Evolutionary conservation across 2,797 vertebrate species (phyloP).

Genomic region (Argyrosomus regius): DNA sequence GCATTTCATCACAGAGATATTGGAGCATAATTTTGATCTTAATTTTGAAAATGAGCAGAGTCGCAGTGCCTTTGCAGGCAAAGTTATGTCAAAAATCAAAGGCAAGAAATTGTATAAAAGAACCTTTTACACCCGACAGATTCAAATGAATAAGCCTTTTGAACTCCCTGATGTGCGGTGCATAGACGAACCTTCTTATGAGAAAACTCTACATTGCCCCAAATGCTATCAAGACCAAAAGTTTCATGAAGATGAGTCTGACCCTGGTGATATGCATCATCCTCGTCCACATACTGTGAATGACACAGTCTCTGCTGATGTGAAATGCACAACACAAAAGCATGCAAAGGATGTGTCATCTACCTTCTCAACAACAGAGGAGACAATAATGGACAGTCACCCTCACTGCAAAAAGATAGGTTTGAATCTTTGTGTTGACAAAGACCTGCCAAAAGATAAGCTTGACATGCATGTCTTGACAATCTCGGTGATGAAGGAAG

Average conservation of each 20-base stretch:
- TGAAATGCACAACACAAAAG: too few species aligned
- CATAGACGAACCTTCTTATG: neutral
- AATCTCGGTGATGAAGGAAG: too few species aligned
- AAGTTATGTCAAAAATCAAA: neutral
- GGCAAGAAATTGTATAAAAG: neutral
- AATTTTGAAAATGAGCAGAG: constrained; percentile 27
- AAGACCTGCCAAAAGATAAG: too few species aligned
- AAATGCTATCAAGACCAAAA: constrained; percentile 42
- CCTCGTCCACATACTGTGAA: too few species aligned
- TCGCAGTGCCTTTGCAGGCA: neutral
- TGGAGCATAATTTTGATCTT: constrained; percentile 54
- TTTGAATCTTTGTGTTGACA: too few species aligned
- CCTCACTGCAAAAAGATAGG: too few species aligned
- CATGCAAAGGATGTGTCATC: too few species aligned
- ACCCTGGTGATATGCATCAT: neutral
- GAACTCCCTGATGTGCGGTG: constrained; percentile 18
- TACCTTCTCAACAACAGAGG: too few species aligned
- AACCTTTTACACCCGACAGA: rapidly evolving
- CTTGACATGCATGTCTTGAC: too few species aligned
- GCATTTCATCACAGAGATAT: constrained; percentile 44
- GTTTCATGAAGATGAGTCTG: neutral
- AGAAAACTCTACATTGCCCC: neutral
- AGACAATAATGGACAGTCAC: too few species aligned
- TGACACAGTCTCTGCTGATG: too few species aligned
- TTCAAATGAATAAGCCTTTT: neutral